Percentiles rank a stretch among this genome's conserved stretches.
Evolutionary conservation across 2,113 vertebrate species (phyloP).

Genomic region (Thalassoma bifasciatum): DNA sequence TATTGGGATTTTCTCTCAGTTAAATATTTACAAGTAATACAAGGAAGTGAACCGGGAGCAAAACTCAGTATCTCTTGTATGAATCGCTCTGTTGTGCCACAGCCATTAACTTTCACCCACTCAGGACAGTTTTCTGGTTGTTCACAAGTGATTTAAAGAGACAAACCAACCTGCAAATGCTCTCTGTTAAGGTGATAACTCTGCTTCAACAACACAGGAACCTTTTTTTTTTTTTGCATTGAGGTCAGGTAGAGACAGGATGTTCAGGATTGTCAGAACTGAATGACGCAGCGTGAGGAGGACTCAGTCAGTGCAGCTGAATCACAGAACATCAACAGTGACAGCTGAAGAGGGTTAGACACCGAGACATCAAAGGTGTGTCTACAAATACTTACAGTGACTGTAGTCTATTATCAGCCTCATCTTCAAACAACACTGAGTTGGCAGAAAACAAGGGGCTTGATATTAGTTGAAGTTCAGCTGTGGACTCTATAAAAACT

Average conservation of each 20-base stretch:
- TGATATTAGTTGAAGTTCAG: constrained; percentile 4
- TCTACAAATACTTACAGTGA: constrained; percentile 18
- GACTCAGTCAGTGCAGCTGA: not conserved
- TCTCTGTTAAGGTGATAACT: constrained; percentile 4
- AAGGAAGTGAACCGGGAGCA: constrained; percentile 38
- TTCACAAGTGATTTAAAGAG: too few relatives aligned
- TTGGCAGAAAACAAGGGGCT: constrained; percentile 32
- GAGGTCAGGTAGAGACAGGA: not conserved
- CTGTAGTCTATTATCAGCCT: not conserved
- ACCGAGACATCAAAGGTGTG: constrained; percentile 24
- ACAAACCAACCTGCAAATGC: too few relatives aligned
- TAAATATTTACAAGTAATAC: constrained; percentile 73
- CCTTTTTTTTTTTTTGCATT: not conserved
- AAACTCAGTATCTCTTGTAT: constrained; percentile 30
- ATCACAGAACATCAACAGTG: constrained; percentile 9
- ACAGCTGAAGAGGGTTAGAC: constrained; percentile 32
- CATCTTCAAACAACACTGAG: constrained; percentile 46
- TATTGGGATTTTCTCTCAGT: constrained; percentile 69
- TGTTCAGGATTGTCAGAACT: constrained; percentile 44
- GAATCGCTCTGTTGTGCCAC: constrained; percentile 12
- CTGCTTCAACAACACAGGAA: constrained; percentile 32
- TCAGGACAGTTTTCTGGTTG: constrained; percentile 10
- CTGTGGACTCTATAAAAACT: constrained; percentile 66
- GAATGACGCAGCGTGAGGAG: not conserved
- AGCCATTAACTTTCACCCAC: constrained; percentile 41